Conservation (phyloP, 2,113 vertebrate species). For the Panthera uncia region DNA sequence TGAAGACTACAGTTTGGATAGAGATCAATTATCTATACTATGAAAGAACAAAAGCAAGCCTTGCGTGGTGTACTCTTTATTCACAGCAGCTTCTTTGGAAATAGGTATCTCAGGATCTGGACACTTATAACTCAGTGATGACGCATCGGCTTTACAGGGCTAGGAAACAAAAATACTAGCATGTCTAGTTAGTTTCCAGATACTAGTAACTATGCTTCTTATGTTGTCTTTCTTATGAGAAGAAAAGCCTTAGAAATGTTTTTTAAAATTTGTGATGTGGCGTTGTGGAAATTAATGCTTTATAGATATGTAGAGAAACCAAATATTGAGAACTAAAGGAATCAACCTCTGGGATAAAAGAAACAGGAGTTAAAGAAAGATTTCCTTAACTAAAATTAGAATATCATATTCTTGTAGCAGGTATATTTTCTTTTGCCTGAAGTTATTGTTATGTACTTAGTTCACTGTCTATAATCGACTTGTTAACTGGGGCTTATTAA, state of each 20-base stretch:
- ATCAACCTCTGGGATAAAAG: background rate
- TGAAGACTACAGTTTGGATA: background rate
- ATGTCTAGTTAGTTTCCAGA: background rate
- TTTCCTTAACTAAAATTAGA: background rate
- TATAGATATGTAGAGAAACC: background rate
- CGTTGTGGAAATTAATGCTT: background rate
- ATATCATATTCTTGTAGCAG: background rate
- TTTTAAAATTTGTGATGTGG: background rate
- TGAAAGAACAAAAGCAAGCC: background rate
- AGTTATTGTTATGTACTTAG: background rate
- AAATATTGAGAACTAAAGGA: background rate
- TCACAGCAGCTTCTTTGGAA: background rate
- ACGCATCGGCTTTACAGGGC: background rate
- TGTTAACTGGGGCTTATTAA: background rate
- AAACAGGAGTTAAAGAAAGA: background rate
- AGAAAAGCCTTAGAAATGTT: background rate
- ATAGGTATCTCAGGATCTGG: background rate
- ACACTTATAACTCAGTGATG: background rate
- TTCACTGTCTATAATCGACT: background rate
- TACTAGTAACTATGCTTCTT: background rate
- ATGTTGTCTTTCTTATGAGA: background rate
- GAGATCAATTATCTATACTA: background rate
- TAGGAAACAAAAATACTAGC: background rate
- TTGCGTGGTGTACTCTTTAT: background rate
- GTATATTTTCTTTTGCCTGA: slow-evolving; percentile 18